phyloP scores from a whole-genome alignment of 2,113 vertebrate species.

The Salvelinus alpinus region DNA sequence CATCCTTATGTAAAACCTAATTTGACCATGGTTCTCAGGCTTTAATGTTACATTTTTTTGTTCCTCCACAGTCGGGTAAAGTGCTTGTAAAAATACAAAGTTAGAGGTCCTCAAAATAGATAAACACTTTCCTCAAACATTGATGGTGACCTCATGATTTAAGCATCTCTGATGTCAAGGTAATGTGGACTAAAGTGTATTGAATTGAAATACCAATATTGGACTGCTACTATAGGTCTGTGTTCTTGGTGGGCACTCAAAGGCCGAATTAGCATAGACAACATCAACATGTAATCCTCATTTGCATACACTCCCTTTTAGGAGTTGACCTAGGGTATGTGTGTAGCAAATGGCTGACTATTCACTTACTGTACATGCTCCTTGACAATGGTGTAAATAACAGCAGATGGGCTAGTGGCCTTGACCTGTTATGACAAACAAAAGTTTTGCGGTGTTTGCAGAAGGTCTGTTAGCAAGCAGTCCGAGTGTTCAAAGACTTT shows the following conservation, averaged over 20 bases:
- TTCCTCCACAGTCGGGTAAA: conserved; percentile 16
- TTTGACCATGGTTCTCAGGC: conserved; percentile 14
- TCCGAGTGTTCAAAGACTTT: conserved; percentile 22
- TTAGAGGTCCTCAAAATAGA: not conserved
- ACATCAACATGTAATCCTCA: conserved; percentile 2
- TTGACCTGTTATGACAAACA: conserved; percentile 36
- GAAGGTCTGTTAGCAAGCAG: conserved; percentile 13
- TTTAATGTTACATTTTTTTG: conserved; percentile 19
- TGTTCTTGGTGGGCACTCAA: not conserved
- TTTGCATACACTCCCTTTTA: conserved; percentile 17
- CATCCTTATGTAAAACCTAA: conserved; percentile 14
- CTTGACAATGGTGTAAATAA: conserved; percentile 16
- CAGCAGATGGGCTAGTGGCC: conserved; percentile 7
- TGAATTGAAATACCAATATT: not conserved
- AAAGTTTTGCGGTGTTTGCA: conserved; percentile 15
- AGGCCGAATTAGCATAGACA: conserved; percentile 11
- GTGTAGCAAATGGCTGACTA: conserved; percentile 12
- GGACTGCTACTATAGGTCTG: conserved; percentile 9
- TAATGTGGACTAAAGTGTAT: not conserved
- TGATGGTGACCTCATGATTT: conserved; percentile 25
- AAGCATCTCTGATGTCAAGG: not conserved
- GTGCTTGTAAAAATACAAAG: not conserved
- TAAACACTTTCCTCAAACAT: conserved; percentile 13
- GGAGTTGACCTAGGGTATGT: conserved; percentile 18
- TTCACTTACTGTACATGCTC: not conserved